Conservation (phyloP, 2,113 vertebrate genomes). For the Apaloderma vittatum region DNA sequence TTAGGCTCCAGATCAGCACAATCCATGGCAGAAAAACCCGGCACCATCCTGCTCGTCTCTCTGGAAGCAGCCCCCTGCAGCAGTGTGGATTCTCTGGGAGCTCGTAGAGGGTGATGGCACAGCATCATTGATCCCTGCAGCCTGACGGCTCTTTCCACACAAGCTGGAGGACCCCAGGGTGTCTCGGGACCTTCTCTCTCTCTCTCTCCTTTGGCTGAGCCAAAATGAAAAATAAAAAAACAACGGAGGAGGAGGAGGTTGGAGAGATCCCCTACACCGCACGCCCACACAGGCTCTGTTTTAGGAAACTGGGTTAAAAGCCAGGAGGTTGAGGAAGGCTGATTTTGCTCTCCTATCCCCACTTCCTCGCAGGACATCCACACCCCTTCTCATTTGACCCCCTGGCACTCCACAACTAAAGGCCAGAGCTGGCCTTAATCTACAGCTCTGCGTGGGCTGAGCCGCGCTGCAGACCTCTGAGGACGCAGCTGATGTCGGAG, state of each 20-base stretch:
- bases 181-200: background rate
- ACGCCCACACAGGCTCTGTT: rapidly evolving
- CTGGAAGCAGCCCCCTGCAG: rapidly evolving
- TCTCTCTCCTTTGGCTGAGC: background rate
- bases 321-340: background rate
- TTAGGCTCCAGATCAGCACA: background rate
- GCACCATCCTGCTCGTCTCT: background rate
- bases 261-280: background rate
- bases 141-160: background rate
- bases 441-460: background rate
- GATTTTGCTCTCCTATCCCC: background rate
- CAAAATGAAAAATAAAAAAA: background rate
- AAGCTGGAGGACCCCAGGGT: background rate
- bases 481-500: rapidly evolving
- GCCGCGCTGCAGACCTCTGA: background rate
- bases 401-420: background rate
- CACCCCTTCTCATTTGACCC: background rate
- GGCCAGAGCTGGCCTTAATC: background rate
- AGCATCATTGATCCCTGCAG: rapidly evolving
- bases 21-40: background rate
- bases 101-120: background rate
- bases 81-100: background rate
- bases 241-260: background rate
- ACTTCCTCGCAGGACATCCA: background rate
- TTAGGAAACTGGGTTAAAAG: background rate